These are phyloP conservation scores for Lepeophtheirus salmonis DNA, from an alignment of 1,140 invertebrate genomes.

Conservation along the genomic window DNA sequence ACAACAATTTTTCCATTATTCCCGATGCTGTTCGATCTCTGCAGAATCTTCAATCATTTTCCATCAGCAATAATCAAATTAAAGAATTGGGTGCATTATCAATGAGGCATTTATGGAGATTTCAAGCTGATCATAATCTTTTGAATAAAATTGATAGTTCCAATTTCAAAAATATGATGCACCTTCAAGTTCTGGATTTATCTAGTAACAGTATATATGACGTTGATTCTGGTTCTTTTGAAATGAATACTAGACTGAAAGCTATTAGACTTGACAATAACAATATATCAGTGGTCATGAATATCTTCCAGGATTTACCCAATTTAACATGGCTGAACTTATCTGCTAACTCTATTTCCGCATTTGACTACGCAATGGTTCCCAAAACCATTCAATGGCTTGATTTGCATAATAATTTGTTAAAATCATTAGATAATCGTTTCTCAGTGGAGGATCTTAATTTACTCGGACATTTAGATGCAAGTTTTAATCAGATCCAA, in stretches of 20 bases:
- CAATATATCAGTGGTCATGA: constrained; percentile 57
- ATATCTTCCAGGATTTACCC: constrained; percentile 55
- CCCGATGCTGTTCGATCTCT: constrained; percentile 22
- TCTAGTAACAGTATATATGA: constrained; percentile 66
- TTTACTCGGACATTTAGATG: constrained; percentile 35
- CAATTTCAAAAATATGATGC: constrained; percentile 56
- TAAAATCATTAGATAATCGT: constrained; percentile 63
- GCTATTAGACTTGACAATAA: constrained; percentile 68
- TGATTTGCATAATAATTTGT: constrained; percentile 68
- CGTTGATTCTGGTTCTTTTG: constrained; percentile 59
- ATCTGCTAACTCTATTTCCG: constrained; percentile 64
- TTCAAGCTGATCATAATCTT: constrained; percentile 59
- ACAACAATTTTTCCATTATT: constrained; percentile 22
- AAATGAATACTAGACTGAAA: constrained; percentile 43
- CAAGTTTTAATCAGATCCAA: constrained; percentile 51
- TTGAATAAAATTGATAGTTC: constrained; percentile 40
- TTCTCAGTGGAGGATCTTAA: constrained; percentile 43
- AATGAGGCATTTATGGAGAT: constrained; percentile 56
- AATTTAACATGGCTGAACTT: constrained; percentile 65
- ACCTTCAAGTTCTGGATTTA: constrained; percentile 60
- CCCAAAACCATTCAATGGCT: constrained; percentile 70
- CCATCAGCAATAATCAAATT: constrained; percentile 69
- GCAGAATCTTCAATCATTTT: constrained; percentile 49
- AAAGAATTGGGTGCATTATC: constrained; percentile 55
- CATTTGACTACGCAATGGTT: constrained; percentile 75